Evolutionary conservation across 2,113 vertebrate species (phyloP), one percentile per base, ranked within the genome.

Genomic region (Lampris megalopsis): DNA sequence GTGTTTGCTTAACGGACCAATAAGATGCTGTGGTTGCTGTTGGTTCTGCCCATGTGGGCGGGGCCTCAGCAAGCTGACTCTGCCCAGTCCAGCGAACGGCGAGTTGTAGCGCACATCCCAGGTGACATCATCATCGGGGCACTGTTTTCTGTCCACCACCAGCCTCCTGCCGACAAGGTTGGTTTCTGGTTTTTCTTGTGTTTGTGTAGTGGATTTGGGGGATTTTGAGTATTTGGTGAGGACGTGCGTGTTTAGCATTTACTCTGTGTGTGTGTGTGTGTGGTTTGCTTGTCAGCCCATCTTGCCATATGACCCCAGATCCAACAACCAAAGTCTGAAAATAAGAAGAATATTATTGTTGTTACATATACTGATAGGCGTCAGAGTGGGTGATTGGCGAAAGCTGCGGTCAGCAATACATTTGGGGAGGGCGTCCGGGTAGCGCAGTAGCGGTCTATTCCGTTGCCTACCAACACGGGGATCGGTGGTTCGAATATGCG

Each of bases 51-150:
- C 58, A 1, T 86, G 38, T 87, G 72, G 82, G 92, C 93, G 64
- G 93, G 92, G 73, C 77, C 90, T 9, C 67, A 88, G 70, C 50
- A 86, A 70, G 88, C 93, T 47, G 92, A 91, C 83, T 92, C 93
- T 52, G 95, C 95, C 70, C 97, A 97, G 84, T 91, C 96, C 56
- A 98, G 80, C 60, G 97, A 99, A 84, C 94, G 97, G 71, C 93
- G 98, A 38, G 97, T 99, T 83, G 97, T 99, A 71, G 96, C 98
- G 52, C 95, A 99, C 77, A 95, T 97, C 79, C 94, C 97, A 0
- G 98, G 98, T 6, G 98, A 99, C 94, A 95, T 99, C 90, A 96
- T 99, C 75, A 99, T 99, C 13, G 98, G 98, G 75, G 98, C 98
- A 5, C 89, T 99, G 40, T 99, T 99, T 91, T 99, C 98, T 0